Conservation (phyloP, 2,113 vertebrate species). For the Lasiurus cinereus region DNA sequence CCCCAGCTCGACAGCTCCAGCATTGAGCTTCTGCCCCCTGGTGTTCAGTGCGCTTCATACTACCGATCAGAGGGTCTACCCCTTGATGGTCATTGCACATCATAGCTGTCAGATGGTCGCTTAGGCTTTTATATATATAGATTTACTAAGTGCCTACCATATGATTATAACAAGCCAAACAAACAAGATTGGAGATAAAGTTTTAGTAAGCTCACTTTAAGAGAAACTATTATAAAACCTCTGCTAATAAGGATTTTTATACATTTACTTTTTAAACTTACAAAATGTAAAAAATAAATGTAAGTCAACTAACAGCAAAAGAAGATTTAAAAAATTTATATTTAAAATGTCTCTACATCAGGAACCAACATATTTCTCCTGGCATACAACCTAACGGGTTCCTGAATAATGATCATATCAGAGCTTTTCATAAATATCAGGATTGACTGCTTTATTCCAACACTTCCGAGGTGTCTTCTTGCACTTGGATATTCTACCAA, state of each 20-base stretch:
- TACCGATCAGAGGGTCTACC: too few relatives aligned
- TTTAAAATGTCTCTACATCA: conserved; percentile 40
- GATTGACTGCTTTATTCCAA: neutral
- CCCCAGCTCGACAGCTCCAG: too few relatives aligned
- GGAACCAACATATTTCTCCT: neutral
- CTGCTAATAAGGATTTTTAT: conserved; percentile 42
- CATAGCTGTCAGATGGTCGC: too few relatives aligned
- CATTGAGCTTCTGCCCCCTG: too few relatives aligned
- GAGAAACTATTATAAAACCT: conserved; percentile 52
- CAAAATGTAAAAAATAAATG: conserved; percentile 21
- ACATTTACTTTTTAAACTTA: conserved; percentile 14
- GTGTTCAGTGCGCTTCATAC: too few relatives aligned
- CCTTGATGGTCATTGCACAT: too few relatives aligned
- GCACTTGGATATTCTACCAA: neutral
- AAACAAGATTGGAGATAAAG: neutral
- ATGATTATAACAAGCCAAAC: neutral
- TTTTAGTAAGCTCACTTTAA: conserved; percentile 46
- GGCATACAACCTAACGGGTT: neutral
- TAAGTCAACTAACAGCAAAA: conserved; percentile 42
- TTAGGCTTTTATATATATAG: too few relatives aligned
- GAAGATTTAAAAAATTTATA: neutral
- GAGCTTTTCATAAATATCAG: neutral
- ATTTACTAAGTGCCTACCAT: neutral
- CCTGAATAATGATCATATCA: neutral
- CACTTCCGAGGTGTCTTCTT: neutral